Evolutionary conservation across 2,797 vertebrate species (phyloP).

Genomic region (Coendou prehensilis): DNA sequence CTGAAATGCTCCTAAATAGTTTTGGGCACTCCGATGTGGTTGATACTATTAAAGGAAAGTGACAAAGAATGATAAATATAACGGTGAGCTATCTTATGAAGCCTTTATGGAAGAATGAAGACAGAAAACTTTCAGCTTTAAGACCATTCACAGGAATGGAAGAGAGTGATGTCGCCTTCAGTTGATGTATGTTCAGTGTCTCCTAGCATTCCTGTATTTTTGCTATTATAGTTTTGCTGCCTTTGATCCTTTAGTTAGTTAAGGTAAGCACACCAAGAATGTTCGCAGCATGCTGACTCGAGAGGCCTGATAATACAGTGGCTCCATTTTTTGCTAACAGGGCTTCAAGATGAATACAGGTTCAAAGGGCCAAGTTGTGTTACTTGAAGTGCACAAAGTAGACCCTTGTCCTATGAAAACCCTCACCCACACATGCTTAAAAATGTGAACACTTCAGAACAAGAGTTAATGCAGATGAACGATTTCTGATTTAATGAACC

Average conservation of each 20-base stretch:
- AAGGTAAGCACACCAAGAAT: background rate
- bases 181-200: background rate
- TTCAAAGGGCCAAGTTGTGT: constrained; percentile 44
- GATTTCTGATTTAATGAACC: constrained; percentile 76
- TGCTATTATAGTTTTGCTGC: background rate
- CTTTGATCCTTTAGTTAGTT: constrained; percentile 20
- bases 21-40: constrained; percentile 1
- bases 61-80: constrained; percentile 39
- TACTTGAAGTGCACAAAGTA: constrained; percentile 64
- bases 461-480: constrained; percentile 77
- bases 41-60: constrained; percentile 22
- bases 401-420: constrained; percentile 55
- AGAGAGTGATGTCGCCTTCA: constrained; percentile 27
- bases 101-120: constrained; percentile 10
- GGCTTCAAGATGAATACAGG: constrained; percentile 62
- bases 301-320: background rate
- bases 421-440: constrained; percentile 51
- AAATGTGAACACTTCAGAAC: constrained; percentile 73
- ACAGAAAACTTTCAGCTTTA: constrained; percentile 41
- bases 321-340: constrained; percentile 40
- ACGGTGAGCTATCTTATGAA: constrained; percentile 45
- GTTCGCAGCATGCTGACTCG: background rate
- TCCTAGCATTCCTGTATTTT: background rate
- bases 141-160: constrained; percentile 16
- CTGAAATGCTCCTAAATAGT: background rate